Evolutionary conservation across 2,113 vertebrate species (phyloP).

Genomic region (Uria lomvia): DNA sequence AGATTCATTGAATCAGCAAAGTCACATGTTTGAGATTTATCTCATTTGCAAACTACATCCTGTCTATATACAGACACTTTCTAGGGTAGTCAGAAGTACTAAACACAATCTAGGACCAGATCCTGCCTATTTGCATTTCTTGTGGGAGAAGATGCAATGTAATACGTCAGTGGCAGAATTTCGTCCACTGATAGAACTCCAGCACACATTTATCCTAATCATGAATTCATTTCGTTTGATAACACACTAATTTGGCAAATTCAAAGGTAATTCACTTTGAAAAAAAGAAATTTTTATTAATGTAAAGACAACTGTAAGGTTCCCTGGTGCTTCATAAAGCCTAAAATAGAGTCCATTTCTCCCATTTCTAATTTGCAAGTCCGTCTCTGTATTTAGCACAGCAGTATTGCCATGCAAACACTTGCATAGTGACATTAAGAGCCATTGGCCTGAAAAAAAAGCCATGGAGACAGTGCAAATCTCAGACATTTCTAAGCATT

Average conservation of each 20-base stretch:
- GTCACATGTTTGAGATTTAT: background rate
- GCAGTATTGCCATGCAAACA: background rate
- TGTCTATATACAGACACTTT: background rate
- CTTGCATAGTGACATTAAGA: background rate
- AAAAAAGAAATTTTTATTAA: background rate
- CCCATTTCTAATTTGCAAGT: background rate
- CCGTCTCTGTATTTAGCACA: background rate
- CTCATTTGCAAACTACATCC: background rate
- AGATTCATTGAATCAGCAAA: background rate
- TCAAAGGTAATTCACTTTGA: background rate
- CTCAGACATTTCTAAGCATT: conserved; percentile 52
- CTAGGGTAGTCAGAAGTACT: background rate
- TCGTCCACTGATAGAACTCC: background rate
- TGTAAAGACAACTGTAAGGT: background rate
- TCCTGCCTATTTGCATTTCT: background rate
- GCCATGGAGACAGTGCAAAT: background rate
- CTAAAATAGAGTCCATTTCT: background rate
- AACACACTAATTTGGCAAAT: background rate
- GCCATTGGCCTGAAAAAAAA: conserved; percentile 20
- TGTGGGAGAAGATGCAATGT: background rate
- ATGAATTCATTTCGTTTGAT: background rate
- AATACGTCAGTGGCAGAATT: background rate
- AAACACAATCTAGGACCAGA: background rate
- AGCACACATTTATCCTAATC: background rate
- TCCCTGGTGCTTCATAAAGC: background rate